A percentile compares a stretch with the other conserved stretches of the same genome.
phyloP scores from a whole-genome alignment of 1,140 invertebrate genomes.

The Chelonus insularis region DNA sequence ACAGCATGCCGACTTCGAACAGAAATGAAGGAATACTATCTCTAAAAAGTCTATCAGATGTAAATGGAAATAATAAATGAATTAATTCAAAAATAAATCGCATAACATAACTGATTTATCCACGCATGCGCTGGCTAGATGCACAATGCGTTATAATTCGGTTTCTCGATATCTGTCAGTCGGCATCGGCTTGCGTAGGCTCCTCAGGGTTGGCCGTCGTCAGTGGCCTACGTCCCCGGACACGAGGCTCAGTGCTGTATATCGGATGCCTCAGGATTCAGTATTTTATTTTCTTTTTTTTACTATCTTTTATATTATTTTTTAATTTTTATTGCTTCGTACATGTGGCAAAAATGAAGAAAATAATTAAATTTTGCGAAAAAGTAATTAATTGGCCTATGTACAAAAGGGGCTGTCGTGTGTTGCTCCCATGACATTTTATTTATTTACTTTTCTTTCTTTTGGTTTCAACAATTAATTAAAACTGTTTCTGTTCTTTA shows the following conservation, averaged over 20 bases:
- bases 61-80: neutral
- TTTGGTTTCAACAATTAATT: neutral
- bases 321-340: conserved; percentile 17
- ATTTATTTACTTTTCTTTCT: too few relatives aligned
- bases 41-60: conserved; percentile 8
- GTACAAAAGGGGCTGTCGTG: conserved; percentile 34
- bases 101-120: conserved; percentile 20
- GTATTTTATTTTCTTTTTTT: conserved; percentile 37
- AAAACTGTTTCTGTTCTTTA: too few relatives aligned
- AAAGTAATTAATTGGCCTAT: conserved; percentile 29
- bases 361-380: conserved; percentile 24
- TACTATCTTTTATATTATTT: conserved; percentile 1
- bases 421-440: conserved; percentile 26
- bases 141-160: conserved; percentile 63
- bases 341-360: conserved; percentile 18
- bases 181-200: conserved; percentile 44
- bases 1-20: conserved; percentile 23
- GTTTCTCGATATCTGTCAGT: conserved; percentile 45
- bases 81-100: conserved; percentile 22
- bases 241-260: conserved; percentile 66
- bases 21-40: neutral
- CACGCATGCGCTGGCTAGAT: conserved; percentile 62
- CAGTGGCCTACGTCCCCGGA: conserved; percentile 62
- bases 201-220: conserved; percentile 61
- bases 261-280: conserved; percentile 53